phyloP scores from a whole-genome alignment of 2,888 invertebrate genomes.

The Cinara cedri region DNA sequence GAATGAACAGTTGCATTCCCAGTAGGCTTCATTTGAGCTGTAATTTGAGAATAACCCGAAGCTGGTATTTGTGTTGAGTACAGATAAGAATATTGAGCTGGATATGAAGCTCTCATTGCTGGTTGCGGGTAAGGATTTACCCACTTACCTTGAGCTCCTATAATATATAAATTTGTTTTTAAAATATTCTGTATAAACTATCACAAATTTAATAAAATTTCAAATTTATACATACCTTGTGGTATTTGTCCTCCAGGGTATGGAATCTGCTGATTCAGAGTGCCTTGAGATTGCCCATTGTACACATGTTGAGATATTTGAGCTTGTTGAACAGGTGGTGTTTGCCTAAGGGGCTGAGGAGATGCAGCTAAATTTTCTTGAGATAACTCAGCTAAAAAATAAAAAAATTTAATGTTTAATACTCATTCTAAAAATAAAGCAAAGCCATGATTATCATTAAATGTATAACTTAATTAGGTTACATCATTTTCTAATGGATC shows the following conservation, averaged over 20 bases:
- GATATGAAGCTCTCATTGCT: conserved; percentile 48
- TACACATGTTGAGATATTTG: conserved; percentile 48
- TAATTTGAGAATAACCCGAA: conserved; percentile 43
- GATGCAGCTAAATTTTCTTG: conserved; percentile 39
- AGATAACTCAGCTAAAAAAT: conserved; percentile 37
- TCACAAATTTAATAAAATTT: neutral
- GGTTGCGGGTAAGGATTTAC: conserved; percentile 37
- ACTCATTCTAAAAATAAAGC: too few species aligned
- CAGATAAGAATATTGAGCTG: conserved; percentile 45
- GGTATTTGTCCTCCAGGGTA: conserved; percentile 48
- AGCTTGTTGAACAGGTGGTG: conserved; percentile 42
- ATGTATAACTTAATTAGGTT: too few species aligned
- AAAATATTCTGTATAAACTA: neutral
- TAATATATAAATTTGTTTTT: neutral
- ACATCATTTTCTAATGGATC: too few species aligned
- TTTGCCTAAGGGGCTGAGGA: conserved; percentile 49
- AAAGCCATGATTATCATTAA: too few species aligned
- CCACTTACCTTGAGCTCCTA: conserved; percentile 48
- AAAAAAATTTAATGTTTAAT: too few species aligned
- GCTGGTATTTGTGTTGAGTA: conserved; percentile 42
- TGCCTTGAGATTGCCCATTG: conserved; percentile 47
- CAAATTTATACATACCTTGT: conserved; percentile 33
- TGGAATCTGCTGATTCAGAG: conserved; percentile 49
- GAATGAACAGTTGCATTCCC: conserved; percentile 50
- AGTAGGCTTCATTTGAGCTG: conserved; percentile 50